phyloP scores from a whole-genome alignment of 2,113 vertebrate genomes.

The Myanophis thanlyinensis region DNA sequence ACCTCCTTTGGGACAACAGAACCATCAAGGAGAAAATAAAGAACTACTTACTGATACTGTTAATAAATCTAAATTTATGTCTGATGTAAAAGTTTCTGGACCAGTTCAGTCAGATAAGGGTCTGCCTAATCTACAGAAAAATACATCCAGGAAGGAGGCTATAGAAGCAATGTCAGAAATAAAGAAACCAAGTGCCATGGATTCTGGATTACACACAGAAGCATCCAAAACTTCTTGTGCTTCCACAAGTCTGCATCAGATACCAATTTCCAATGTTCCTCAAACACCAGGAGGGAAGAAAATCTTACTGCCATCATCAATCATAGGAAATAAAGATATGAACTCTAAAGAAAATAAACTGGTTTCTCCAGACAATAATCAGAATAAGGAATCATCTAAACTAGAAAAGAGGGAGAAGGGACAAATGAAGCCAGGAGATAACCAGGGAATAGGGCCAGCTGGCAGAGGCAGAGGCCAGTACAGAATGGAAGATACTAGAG shows the following conservation, averaged over 20 bases:
- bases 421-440: constrained; percentile 63
- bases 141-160: constrained; percentile 67
- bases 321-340: constrained; percentile 65
- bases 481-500: constrained; percentile 65
- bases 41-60: constrained; percentile 67
- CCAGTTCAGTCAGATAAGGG: constrained; percentile 62
- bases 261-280: constrained; percentile 49
- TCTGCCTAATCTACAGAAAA: constrained; percentile 65
- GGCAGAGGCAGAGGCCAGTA: constrained; percentile 61
- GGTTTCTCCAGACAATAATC: constrained; percentile 64
- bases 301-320: constrained; percentile 43
- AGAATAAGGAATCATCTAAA: constrained; percentile 54
- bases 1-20: constrained; percentile 69
- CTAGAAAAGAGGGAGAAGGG: constrained; percentile 67
- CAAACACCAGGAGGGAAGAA: constrained; percentile 49
- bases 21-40: constrained; percentile 71
- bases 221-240: constrained; percentile 67
- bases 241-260: constrained; percentile 54
- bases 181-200: constrained; percentile 72
- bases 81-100: constrained; percentile 59
- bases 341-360: constrained; percentile 60
- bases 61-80: constrained; percentile 62
- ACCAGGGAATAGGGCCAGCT: constrained; percentile 57
- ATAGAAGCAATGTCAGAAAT: constrained; percentile 65
- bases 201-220: constrained; percentile 66